phyloP scores from a whole-genome alignment of 2,113 vertebrate species.

The Erinaceus europaeus region DNA sequence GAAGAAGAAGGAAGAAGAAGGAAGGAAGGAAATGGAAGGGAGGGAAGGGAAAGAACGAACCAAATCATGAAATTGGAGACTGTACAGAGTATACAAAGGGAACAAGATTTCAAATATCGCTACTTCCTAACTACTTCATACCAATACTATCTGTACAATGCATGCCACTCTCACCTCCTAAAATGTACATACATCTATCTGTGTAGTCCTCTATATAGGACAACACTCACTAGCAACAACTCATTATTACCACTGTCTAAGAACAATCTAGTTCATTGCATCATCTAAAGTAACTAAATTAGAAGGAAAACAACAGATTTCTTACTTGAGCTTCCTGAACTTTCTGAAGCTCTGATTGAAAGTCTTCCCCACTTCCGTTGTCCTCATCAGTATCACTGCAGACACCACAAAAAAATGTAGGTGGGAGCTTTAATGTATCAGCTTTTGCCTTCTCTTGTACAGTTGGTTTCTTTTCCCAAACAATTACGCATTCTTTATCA shows the following conservation, averaged over 20 bases:
- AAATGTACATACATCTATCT: too few species aligned
- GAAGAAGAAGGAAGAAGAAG: too few species aligned
- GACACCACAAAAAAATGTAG: slow-evolving; percentile 87
- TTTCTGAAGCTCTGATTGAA: slow-evolving; percentile 86
- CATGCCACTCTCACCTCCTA: too few species aligned
- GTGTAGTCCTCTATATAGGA: too few species aligned
- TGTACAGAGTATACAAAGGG: too few species aligned
- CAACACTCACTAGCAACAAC: neutral
- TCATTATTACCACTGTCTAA: neutral
- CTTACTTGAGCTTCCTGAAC: slow-evolving; percentile 85
- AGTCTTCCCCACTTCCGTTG: slow-evolving; percentile 84
- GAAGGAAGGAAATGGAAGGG: too few species aligned
- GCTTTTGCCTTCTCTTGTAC: slow-evolving; percentile 87
- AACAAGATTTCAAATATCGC: too few species aligned
- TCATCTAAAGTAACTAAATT: neutral
- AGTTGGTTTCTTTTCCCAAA: slow-evolving; percentile 89
- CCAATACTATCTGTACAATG: too few species aligned
- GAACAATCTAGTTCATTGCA: neutral
- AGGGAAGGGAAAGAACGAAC: too few species aligned
- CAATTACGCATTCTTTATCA: slow-evolving; percentile 84
- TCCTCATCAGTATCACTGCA: slow-evolving; percentile 87
- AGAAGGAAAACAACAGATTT: slow-evolving; percentile 1
- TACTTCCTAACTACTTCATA: too few species aligned
- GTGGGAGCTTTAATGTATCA: slow-evolving; percentile 85
- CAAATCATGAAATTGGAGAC: too few species aligned